A percentile compares a stretch with the other conserved stretches of the same genome.
These are phyloP conservation scores for Hyaena hyaena DNA, from an alignment of 2,113 vertebrate genomes.

Conservation along the genomic window DNA sequence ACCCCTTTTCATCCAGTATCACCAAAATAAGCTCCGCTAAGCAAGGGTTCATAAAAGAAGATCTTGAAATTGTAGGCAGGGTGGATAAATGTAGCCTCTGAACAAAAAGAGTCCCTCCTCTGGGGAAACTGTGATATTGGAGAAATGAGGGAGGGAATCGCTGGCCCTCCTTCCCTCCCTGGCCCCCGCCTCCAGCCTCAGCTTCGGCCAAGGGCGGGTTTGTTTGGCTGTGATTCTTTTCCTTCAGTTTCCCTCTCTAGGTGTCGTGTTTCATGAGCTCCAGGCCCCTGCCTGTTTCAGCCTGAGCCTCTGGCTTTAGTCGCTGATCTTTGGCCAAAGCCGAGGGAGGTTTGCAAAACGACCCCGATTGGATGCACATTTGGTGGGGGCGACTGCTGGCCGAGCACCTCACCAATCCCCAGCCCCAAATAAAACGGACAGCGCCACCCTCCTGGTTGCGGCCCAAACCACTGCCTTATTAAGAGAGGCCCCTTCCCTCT, in stretches of 20 bases:
- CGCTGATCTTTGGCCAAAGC: neutral
- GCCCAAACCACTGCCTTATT: constrained; percentile 32
- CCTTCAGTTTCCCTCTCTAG: neutral
- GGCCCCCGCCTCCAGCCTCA: neutral
- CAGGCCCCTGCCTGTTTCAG: neutral
- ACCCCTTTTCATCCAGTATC: neutral
- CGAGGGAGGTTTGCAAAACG: constrained; percentile 45
- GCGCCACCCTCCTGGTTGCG: constrained; percentile 20
- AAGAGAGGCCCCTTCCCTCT: neutral
- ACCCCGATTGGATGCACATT: constrained; percentile 63
- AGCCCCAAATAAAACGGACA: constrained; percentile 33
- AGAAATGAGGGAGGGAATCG: neutral
- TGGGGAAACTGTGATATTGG: neutral
- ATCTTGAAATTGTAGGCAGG: neutral
- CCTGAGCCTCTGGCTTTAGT: neutral
- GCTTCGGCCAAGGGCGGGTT: constrained; percentile 35
- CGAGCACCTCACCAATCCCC: constrained; percentile 32
- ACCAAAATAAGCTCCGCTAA: neutral
- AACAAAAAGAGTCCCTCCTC: neutral
- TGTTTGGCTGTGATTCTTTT: constrained; percentile 66
- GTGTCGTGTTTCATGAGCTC: constrained; percentile 69
- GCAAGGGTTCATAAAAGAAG: neutral
- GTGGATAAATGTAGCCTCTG: neutral
- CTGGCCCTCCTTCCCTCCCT: neutral
- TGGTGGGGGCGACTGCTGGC: constrained; percentile 35